These are phyloP conservation scores for Acropternis orthonyx DNA, from an alignment of 2,797 vertebrate genomes.

Conservation along the genomic window DNA sequence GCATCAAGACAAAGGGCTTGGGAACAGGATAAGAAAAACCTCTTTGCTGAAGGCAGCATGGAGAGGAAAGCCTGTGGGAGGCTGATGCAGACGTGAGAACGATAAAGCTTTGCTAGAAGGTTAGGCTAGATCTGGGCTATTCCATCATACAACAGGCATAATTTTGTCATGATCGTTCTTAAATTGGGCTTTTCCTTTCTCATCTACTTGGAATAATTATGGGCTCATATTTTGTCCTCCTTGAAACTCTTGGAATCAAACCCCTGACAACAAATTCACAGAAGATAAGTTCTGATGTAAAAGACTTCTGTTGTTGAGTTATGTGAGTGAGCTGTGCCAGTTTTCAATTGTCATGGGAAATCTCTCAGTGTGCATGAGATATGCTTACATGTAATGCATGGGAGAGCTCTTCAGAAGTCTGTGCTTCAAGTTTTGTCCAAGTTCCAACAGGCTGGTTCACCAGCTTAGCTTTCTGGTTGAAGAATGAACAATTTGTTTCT, in stretches of 20 bases:
- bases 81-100: not conserved
- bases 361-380: not conserved
- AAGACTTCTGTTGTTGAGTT: not conserved
- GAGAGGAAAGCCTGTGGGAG: not conserved
- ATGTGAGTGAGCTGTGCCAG: not conserved
- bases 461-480: constrained; percentile 27
- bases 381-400: not conserved
- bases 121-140: not conserved
- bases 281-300: not conserved
- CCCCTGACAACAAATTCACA: not conserved
- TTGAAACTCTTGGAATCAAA: not conserved
- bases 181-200: not conserved
- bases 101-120: not conserved
- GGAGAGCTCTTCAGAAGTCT: constrained; percentile 34
- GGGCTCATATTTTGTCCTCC: not conserved
- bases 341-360: constrained; percentile 29
- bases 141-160: not conserved
- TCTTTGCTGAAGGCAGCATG: not conserved
- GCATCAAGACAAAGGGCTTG: not conserved
- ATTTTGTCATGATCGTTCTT: not conserved
- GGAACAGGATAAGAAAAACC: not conserved
- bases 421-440: constrained; percentile 14
- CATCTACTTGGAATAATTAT: not conserved
- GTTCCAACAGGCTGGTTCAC: constrained; percentile 22
- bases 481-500: constrained; percentile 64